phyloP scores from a whole-genome alignment of 2,888 invertebrate genomes.

The Leptarthrus brevirostris region DNA sequence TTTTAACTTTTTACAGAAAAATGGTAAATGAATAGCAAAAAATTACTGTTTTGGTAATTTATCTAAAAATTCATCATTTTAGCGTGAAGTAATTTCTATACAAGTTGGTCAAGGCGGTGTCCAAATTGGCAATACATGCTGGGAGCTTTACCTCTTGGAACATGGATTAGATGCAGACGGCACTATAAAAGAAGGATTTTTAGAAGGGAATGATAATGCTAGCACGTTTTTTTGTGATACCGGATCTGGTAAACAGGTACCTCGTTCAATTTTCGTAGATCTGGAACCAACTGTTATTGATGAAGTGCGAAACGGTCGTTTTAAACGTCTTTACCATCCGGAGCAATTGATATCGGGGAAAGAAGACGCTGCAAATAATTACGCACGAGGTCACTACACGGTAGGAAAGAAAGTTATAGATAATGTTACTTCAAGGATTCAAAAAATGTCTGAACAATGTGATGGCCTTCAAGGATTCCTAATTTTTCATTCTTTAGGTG shows the following conservation, averaged over 20 bases:
- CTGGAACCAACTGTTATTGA: conserved; percentile 86
- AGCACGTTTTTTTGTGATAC: conserved; percentile 61
- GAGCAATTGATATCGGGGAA: conserved; percentile 81
- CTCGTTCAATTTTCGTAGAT: conserved; percentile 86
- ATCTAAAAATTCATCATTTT: no score
- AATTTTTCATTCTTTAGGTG: conserved; percentile 77
- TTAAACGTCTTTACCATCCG: conserved; percentile 80
- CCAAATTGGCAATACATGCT: conserved; percentile 83
- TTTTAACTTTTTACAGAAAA: no score
- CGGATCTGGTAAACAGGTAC: conserved; percentile 78
- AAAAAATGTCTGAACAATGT: conserved; percentile 75
- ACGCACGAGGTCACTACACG: conserved; percentile 82
- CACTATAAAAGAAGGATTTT: conserved; percentile 60
- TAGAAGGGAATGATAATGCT: conserved; percentile 59
- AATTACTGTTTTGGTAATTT: no score
- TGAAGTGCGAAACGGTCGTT: conserved; percentile 77
- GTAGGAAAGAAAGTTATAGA: conserved; percentile 82
- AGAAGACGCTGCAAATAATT: conserved; percentile 89
- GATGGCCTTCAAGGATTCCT: conserved; percentile 74
- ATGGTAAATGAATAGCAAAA: no score
- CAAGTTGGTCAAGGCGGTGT: conserved; percentile 86
- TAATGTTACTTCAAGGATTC: conserved; percentile 76
- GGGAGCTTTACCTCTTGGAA: conserved; percentile 83
- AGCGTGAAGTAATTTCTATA: conserved; percentile 78
- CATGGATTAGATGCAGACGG: conserved; percentile 82